Evolutionary conservation across 2,888 invertebrate species (phyloP).

Genomic region (Idaea aversata): DNA sequence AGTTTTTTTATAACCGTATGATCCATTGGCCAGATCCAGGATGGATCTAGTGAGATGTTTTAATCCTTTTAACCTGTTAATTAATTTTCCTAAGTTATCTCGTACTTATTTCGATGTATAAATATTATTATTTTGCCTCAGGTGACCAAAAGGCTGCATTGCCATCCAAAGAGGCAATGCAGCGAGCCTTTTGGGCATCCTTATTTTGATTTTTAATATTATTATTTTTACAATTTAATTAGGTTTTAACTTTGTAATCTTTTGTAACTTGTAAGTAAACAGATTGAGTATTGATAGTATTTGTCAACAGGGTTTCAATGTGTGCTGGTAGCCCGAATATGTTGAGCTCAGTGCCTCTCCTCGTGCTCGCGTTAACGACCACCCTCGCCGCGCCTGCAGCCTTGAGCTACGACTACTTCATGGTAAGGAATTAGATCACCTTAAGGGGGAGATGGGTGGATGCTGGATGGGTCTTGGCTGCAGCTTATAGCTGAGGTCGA

Average conservation of each 20-base stretch:
- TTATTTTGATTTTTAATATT: background rate
- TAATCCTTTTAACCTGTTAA: too few relatives aligned
- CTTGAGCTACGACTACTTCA: constrained; percentile 44
- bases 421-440: constrained; percentile 33
- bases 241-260: background rate
- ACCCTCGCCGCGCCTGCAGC: constrained; percentile 54
- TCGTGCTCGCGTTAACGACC: constrained; percentile 52
- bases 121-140: too few relatives aligned
- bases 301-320: constrained; percentile 30
- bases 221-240: background rate
- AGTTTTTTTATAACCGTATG: too few relatives aligned
- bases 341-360: constrained; percentile 51
- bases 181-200: too few relatives aligned
- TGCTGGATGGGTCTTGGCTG: too few relatives aligned
- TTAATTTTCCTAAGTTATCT: too few relatives aligned
- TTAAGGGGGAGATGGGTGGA: background rate
- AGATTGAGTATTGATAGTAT: background rate
- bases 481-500: too few relatives aligned
- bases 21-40: too few relatives aligned
- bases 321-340: constrained; percentile 45
- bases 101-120: too few relatives aligned
- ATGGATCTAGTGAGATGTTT: too few relatives aligned
- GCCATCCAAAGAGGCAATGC: too few relatives aligned
- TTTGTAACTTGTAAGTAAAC: background rate
- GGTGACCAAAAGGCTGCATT: too few relatives aligned